Evolutionary conservation across 2,113 vertebrate species (phyloP).

Genomic region (Gobiocypris rarus): DNA sequence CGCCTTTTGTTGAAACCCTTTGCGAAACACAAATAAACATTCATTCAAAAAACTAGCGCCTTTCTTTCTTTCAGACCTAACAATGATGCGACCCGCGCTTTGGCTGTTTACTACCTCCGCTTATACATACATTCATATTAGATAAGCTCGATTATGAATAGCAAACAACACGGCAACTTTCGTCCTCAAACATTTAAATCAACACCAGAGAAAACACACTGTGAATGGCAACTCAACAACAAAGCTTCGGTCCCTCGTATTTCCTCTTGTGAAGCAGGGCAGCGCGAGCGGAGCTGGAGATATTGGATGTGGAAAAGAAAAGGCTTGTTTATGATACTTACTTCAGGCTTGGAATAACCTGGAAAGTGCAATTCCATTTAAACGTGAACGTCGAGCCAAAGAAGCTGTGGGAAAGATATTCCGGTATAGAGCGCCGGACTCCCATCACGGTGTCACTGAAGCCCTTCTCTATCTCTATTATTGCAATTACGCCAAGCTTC

Average conservation of each 20-base stretch:
- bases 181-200: constrained; percentile 44
- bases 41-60: constrained; percentile 35
- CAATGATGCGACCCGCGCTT: constrained; percentile 50
- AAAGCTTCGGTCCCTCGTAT: constrained; percentile 38
- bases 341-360: constrained; percentile 62
- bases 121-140: constrained; percentile 50
- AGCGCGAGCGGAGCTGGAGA: constrained; percentile 33
- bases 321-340: constrained; percentile 76
- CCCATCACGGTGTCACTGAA: constrained; percentile 51
- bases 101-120: constrained; percentile 57
- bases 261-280: constrained; percentile 31
- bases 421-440: constrained; percentile 54
- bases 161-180: constrained; percentile 62
- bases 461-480: constrained; percentile 68
- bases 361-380: constrained; percentile 53
- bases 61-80: constrained; percentile 49
- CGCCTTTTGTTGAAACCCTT: constrained; percentile 29
- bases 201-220: background rate
- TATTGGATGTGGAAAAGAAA: constrained; percentile 45
- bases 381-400: constrained; percentile 49
- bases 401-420: constrained; percentile 54
- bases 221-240: constrained; percentile 7
- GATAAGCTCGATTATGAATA: constrained; percentile 50
- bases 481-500: constrained; percentile 73
- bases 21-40: constrained; percentile 19